Evolutionary conservation across 1,140 invertebrate species (phyloP).

Genomic region (Agrilus planipennis): DNA sequence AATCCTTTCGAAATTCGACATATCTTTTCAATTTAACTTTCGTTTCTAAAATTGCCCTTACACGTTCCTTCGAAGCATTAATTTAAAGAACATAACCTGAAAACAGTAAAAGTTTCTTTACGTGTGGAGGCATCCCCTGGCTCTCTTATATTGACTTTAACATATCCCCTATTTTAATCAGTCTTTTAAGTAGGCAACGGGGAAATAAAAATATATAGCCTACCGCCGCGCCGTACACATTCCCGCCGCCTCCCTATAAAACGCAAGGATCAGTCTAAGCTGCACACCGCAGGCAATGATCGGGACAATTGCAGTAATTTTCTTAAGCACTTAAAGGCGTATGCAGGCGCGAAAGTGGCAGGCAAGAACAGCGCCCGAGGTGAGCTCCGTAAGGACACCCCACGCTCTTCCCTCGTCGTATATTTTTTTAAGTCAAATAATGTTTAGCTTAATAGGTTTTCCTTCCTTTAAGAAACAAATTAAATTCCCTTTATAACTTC

Average conservation of each 20-base stretch:
- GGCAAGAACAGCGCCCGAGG: slow-evolving; percentile 19
- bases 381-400: slow-evolving; percentile 7
- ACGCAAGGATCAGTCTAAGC: slow-evolving; percentile 17
- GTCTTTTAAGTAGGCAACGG: slow-evolving; percentile 33
- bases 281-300: slow-evolving; percentile 31
- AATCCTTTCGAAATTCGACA: no score
- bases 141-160: slow-evolving; percentile 31
- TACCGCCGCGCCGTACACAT: slow-evolving; percentile 15
- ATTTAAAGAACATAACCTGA: no score
- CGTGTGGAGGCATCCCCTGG: slow-evolving; percentile 8
- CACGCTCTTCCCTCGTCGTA: slow-evolving; percentile 21
- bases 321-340: slow-evolving; percentile 21
- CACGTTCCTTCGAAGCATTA: no score
- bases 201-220: slow-evolving; percentile 35
- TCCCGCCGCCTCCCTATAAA: slow-evolving; percentile 6
- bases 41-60: no score
- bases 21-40: no score
- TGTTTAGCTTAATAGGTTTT: slow-evolving; percentile 26
- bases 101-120: no score
- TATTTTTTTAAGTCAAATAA: slow-evolving; percentile 27
- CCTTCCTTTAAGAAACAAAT: slow-evolving; percentile 20
- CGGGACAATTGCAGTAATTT: slow-evolving; percentile 33
- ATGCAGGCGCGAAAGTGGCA: slow-evolving; percentile 14
- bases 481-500: slow-evolving; percentile 18
- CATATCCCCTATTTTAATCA: slow-evolving; percentile 34